These are phyloP conservation scores for Chondrilla cf. caribensis DNA, from an alignment of 37 sponge, comb jelly and placozoan species.

Conservation along the genomic window DNA sequence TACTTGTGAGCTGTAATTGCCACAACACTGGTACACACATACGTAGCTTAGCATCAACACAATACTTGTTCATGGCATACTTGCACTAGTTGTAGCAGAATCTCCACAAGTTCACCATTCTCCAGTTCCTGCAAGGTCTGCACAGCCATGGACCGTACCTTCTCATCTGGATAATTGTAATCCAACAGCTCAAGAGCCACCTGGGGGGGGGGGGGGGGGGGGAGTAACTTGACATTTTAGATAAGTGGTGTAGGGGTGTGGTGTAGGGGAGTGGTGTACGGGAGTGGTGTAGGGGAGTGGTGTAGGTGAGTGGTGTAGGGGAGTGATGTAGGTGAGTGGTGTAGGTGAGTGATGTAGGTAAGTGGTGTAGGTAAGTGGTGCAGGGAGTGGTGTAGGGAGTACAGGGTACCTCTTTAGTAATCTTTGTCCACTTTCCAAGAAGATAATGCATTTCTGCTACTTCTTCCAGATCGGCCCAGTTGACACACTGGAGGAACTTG, in stretches of 20 bases:
- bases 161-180: slow-evolving; percentile 87
- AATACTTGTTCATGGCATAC: no score
- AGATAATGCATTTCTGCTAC: slow-evolving; percentile 55
- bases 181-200: slow-evolving; percentile 86
- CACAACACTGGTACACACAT: no score
- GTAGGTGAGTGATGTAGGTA: no score
- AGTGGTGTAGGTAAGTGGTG: no score
- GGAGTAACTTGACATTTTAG: no score
- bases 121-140: slow-evolving; percentile 59
- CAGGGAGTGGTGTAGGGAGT: not conserved
- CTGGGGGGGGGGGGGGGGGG: no score
- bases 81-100: slow-evolving; percentile 85
- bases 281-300: not conserved
- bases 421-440: slow-evolving; percentile 60
- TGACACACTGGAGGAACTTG: slow-evolving; percentile 74
- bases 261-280: no score
- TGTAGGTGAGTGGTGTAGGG: no score
- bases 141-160: slow-evolving; percentile 85
- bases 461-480: slow-evolving; percentile 78
- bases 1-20: no score
- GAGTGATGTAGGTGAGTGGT: no score
- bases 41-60: slow-evolving; percentile 1
- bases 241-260: no score
- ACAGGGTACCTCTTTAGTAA: slow-evolving; percentile 54
- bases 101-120: slow-evolving; percentile 65